Evolutionary conservation across 2,888 invertebrate species (phyloP).

Genomic region (Amaurobius ferox): DNA sequence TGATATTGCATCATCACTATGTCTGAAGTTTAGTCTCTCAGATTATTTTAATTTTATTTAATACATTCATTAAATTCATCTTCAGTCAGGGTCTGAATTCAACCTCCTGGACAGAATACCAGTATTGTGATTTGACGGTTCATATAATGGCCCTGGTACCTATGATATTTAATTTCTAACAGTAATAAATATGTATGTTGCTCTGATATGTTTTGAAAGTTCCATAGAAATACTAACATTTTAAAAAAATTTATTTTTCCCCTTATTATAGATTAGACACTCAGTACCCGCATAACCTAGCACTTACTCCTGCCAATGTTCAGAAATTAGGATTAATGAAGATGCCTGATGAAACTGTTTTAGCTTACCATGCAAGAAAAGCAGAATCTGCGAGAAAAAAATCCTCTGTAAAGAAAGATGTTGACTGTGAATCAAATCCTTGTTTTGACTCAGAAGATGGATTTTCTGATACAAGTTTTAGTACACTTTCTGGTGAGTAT

Average conservation of each 20-base stretch:
- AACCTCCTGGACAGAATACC: too few relatives aligned
- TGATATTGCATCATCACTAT: too few relatives aligned
- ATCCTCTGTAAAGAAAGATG: slow-evolving; percentile 40
- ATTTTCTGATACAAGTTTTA: slow-evolving; percentile 64
- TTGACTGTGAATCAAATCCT: slow-evolving; percentile 43
- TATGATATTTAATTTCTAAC: too few relatives aligned
- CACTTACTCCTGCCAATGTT: slow-evolving; percentile 63
- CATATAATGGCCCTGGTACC: too few relatives aligned
- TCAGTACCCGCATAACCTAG: slow-evolving; percentile 12
- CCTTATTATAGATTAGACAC: neutral
- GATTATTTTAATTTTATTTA: too few relatives aligned
- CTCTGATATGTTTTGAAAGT: too few relatives aligned
- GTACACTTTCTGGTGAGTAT: slow-evolving; percentile 60
- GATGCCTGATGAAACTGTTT: slow-evolving; percentile 52
- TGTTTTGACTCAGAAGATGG: slow-evolving; percentile 57
- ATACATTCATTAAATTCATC: too few relatives aligned
- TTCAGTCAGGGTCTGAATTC: too few relatives aligned
- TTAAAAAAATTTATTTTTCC: neutral
- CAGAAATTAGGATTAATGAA: slow-evolving; percentile 61
- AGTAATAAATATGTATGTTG: too few relatives aligned
- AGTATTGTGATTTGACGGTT: too few relatives aligned
- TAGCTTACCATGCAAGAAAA: slow-evolving; percentile 52
- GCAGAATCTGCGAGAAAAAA: slow-evolving; percentile 28
- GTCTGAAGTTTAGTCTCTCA: too few relatives aligned
- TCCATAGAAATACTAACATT: too few relatives aligned